Percentiles rank a stretch among this genome's conserved stretches.
Evolutionary conservation across 2,888 invertebrate genomes (phyloP).

Genomic region (Xylocampa areola): DNA sequence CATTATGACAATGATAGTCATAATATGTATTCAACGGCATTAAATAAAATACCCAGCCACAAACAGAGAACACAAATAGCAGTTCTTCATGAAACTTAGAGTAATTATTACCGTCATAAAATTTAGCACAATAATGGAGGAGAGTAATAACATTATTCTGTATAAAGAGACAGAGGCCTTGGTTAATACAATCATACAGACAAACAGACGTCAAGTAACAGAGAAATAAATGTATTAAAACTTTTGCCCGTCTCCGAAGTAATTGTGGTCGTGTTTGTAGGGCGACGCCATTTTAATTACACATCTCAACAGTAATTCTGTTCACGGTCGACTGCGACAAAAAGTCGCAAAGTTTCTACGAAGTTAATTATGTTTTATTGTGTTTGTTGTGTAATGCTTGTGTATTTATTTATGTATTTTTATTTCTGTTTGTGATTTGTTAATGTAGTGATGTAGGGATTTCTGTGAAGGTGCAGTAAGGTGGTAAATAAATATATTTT

Average conservation of each 20-base stretch:
- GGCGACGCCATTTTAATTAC: constrained; percentile 66
- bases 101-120: constrained; percentile 56
- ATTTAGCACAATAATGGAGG: constrained; percentile 38
- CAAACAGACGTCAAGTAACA: constrained; percentile 61
- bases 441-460: too few species aligned
- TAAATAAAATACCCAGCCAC: constrained; percentile 12
- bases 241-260: constrained; percentile 67
- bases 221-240: constrained; percentile 73
- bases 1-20: too few species aligned
- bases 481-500: too few species aligned
- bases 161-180: constrained; percentile 59
- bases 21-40: too few species aligned
- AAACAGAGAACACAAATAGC: constrained; percentile 35
- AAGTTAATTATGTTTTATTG: constrained; percentile 59
- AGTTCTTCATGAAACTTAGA: constrained; percentile 58
- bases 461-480: too few species aligned
- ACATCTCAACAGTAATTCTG: constrained; percentile 53
- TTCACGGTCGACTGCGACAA: constrained; percentile 47
- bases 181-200: constrained; percentile 59
- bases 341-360: constrained; percentile 59
- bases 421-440: constrained; percentile 16
- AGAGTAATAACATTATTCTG: constrained; percentile 44
- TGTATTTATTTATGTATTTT: constrained; percentile 37
- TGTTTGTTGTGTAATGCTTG: constrained; percentile 31
- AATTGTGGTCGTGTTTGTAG: constrained; percentile 68